Evolutionary conservation across 2,888 invertebrate genomes (phyloP), one percentile per base, ranked within the genome.

Genomic region (Conchocele bisecta): DNA sequence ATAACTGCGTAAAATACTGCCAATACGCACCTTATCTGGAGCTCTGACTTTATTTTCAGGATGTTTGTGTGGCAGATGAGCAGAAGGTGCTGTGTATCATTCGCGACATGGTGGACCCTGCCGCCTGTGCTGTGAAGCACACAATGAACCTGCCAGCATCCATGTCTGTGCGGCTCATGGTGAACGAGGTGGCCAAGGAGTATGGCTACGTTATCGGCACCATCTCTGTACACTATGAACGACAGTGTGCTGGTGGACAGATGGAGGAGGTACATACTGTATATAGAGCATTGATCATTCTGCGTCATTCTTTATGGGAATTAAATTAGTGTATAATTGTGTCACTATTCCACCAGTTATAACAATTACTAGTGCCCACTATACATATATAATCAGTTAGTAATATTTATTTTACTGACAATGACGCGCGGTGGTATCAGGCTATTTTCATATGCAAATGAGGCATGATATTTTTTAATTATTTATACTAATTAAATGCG

Each of bases 201-300:
- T 92, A 92, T 81, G 90, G 91, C 63, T 93, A 92, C 82, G 91
- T 92, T 61, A 89, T 92, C 13, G 91, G 91, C 46, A 87, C 90
- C n/a, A 92, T 93, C 80, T 91, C 92, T 69, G 83, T 93, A 22
- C 82, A 80, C 33, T 86, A 86, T 71, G 87, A 89, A 53, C 67
- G 69, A 44, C 78, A 83, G 22, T 39, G 24, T 5, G 61, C 50
- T 20, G 77, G 78, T 1, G 39, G 57, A 41, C 72, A 73, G 44
- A 44, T 77, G 22, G 77, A 82, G 41, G 83, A 82, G 77, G 81
- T 81, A 64, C 31, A 31, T n/a, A n/a, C n/a, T n/a, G n/a, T n/a
- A n/a, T n/a, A n/a, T n/a, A n/a, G n/a, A n/a, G n/a, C n/a, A n/a
- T n/a, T n/a, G n/a, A n/a, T n/a, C n/a, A n/a, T n/a, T n/a, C n/a